Conservation (phyloP, 2,797 vertebrate species). For the Lindbergichthys nudifrons region DNA sequence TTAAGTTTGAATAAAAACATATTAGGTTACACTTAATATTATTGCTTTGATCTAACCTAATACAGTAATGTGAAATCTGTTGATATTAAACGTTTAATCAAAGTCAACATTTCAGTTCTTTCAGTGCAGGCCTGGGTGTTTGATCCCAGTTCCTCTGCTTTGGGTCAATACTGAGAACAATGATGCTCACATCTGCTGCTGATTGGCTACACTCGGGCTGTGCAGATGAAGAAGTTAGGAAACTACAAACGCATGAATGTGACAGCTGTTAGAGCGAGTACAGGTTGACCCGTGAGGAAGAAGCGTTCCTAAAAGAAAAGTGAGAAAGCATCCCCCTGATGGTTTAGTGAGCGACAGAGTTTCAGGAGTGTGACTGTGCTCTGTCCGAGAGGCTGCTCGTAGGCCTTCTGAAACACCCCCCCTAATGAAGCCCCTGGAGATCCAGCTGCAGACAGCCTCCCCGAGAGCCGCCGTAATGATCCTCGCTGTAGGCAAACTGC, state of each 20-base stretch:
- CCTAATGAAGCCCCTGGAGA: conserved; percentile 86
- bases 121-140: conserved; percentile 18
- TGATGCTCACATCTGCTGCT: conserved; percentile 57
- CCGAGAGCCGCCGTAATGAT: conserved; percentile 78
- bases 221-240: conserved; percentile 59
- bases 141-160: conserved; percentile 59
- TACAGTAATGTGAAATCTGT: no score
- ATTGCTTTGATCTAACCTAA: no score
- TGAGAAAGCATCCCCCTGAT: conserved; percentile 8
- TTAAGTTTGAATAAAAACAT: no score
- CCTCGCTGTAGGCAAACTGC: conserved; percentile 79
- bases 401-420: conserved; percentile 51
- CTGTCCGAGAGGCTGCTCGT: conserved; percentile 13
- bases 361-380: conserved; percentile 32
- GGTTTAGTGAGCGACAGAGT: conserved; percentile 26
- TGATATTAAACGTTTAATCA: no score
- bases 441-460: conserved; percentile 70
- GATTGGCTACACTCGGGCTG: conserved; percentile 51
- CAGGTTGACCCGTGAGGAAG: conserved; percentile 30
- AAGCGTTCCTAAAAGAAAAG: conserved; percentile 19
- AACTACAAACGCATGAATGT: conserved; percentile 42
- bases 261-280: conserved; percentile 56
- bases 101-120: no score
- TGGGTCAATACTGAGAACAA: conserved; percentile 38
- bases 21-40: no score